A percentile compares a stretch with the other conserved stretches of the same genome.
Conservation (phyloP, 2,888 invertebrate genomes). For the Leucoma salicis region DNA sequence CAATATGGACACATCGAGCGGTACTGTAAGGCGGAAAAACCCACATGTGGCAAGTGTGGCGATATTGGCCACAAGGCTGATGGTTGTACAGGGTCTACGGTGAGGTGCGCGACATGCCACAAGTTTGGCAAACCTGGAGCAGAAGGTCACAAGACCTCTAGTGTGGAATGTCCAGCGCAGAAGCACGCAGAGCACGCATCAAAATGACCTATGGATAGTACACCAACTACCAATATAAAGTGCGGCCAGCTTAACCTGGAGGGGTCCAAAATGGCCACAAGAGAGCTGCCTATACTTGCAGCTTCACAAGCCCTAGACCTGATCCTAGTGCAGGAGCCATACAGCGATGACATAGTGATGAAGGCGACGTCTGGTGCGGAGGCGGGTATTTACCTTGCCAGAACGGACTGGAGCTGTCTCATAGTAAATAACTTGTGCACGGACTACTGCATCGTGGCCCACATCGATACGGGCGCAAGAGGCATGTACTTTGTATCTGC, state of each 20-base stretch:
- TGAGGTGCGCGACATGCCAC: background rate
- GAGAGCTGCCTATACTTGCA: background rate
- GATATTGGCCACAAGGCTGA: background rate
- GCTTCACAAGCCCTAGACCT: background rate
- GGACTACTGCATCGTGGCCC: background rate
- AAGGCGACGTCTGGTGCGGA: background rate
- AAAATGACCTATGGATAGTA: background rate
- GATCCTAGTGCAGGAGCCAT: background rate
- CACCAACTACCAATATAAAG: background rate
- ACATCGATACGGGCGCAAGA: background rate
- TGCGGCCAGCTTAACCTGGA: background rate
- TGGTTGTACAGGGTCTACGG: background rate
- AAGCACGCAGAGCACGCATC: background rate
- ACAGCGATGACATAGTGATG: background rate
- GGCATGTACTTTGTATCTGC: background rate
- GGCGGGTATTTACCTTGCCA: background rate
- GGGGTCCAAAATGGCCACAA: background rate
- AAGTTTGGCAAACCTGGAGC: background rate
- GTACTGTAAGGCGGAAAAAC: background rate
- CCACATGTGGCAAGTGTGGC: background rate
- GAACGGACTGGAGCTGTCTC: background rate
- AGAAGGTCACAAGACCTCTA: background rate
- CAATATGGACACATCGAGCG: background rate
- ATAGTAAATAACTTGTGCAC: background rate
- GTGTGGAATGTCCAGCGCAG: background rate